Evolutionary conservation across 1,140 invertebrate genomes (phyloP), one percentile per base, ranked within the genome.

Genomic region (Aphelenchoides besseyi): DNA sequence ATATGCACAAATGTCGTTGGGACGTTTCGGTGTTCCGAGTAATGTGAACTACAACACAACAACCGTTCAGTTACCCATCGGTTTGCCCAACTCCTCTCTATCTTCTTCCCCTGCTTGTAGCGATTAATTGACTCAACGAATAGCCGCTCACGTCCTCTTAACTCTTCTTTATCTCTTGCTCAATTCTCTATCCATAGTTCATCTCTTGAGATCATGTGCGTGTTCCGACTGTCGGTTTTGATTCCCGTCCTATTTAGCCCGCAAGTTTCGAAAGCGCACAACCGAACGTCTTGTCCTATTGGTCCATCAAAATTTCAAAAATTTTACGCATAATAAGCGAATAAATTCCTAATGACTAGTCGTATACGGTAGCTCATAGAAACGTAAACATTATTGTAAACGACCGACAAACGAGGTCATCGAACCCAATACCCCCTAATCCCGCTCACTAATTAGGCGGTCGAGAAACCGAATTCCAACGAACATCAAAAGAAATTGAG

Each of bases 11-110:
- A 48, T 48, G 41, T 48, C 41, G 41, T 48, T 48, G 41, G 23
- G 23, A 12, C 41, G 41, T 23, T 48, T 48, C 41, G 41, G 41
- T 23, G 23, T 48, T 12, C 41, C 41, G 41, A 48, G 12, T n/a
- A n/a, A n/a, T 23, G 59, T n/a, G 16, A 29, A 30, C 59, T 61
- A 61, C 59, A 30, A 29, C 59, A 16, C n/a, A 18, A 16, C 48
- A 16, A n/a, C 30, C 59, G 59, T 16, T 26, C 59, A 61, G 30
- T 16, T 18, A 29, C 59, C 59, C 59, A 18, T 61, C 59, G 30
- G 30, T 30, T 36, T 61, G 59, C 59, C 59, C 59, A 61, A 30
- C 59, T 61, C 59, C 59, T 61, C 59, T n/a, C 59, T 61, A 16
- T 61, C 59, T 26, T 61, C 59, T n/a, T 61, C 59, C 16, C 59